Evolutionary conservation across 2,888 invertebrate species (phyloP).

Genomic region (Romanomermis culicivorax): DNA sequence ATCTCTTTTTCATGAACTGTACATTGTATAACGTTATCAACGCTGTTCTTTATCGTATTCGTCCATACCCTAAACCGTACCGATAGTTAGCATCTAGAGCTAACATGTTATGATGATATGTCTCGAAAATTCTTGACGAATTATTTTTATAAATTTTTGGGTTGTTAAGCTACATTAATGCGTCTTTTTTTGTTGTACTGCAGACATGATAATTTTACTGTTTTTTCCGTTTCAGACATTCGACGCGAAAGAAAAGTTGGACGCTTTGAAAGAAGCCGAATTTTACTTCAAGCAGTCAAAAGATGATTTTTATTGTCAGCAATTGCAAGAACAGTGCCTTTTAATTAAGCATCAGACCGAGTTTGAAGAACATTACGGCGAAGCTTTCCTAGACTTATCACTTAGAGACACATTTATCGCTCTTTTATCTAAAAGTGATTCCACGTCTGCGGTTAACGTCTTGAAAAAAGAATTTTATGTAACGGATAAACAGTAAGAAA

Average conservation of each 20-base stretch:
- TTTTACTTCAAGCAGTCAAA: constrained; percentile 2
- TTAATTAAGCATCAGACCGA: constrained; percentile 30
- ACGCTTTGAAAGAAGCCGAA: constrained; percentile 9
- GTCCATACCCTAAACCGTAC: too few relatives aligned
- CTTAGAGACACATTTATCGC: constrained; percentile 38
- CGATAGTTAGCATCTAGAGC: too few relatives aligned
- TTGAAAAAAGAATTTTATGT: constrained; percentile 66
- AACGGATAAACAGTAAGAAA: constrained; percentile 53
- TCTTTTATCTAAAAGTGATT: constrained; percentile 41
- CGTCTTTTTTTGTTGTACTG: too few relatives aligned
- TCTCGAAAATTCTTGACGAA: too few relatives aligned
- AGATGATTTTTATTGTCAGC: constrained; percentile 5
- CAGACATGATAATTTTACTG: neutral
- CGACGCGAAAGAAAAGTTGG: constrained; percentile 9
- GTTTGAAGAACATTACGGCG: constrained; percentile 45
- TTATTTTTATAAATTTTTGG: too few relatives aligned
- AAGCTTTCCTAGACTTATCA: constrained; percentile 47
- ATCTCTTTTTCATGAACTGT: too few relatives aligned
- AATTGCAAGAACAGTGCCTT: constrained; percentile 23
- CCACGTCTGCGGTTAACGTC: constrained; percentile 51
- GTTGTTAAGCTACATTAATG: too few relatives aligned
- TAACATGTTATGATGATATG: too few relatives aligned
- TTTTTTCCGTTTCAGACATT: constrained; percentile 8
- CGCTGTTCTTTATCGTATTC: too few relatives aligned
- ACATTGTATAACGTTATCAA: too few relatives aligned